Evolutionary conservation across 2,797 vertebrate genomes (phyloP).

Genomic region (Lithobates sylvaticus): DNA sequence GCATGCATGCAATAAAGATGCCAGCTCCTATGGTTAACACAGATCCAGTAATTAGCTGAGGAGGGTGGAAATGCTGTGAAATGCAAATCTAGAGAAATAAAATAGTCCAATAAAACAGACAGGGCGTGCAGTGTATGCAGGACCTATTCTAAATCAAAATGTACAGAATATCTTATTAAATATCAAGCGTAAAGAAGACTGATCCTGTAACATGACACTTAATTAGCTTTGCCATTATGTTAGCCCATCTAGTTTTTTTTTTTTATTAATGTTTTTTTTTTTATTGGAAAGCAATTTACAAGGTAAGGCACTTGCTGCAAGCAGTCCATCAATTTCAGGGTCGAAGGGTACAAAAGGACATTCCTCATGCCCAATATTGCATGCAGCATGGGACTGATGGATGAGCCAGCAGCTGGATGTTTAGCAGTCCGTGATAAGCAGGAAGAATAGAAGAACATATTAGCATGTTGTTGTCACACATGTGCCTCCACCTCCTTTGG

Average conservation of each 20-base stretch:
- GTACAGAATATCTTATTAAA: background rate
- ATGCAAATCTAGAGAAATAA: background rate
- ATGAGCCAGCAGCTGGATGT: slow-evolving; percentile 67
- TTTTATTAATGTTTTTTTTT: slow-evolving; percentile 13
- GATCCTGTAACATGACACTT: slow-evolving; percentile 32
- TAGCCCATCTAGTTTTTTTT: slow-evolving; percentile 7
- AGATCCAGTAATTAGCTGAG: background rate
- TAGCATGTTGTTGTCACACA: slow-evolving; percentile 66
- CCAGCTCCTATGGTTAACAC: background rate
- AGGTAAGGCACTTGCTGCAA: slow-evolving; percentile 39
- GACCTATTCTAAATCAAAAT: background rate
- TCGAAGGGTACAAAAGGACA: slow-evolving; percentile 62
- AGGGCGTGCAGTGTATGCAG: background rate
- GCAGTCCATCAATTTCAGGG: slow-evolving; percentile 51
- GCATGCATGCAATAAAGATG: background rate
- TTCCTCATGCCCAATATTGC: slow-evolving; percentile 46
- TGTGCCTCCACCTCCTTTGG: slow-evolving; percentile 55
- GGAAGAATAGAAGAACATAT: slow-evolving; percentile 67
- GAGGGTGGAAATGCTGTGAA: background rate
- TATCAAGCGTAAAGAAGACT: background rate
- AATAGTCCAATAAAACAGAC: background rate
- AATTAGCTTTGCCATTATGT: slow-evolving; percentile 46
- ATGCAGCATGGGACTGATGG: slow-evolving; percentile 64
- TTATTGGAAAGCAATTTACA: slow-evolving; percentile 56
- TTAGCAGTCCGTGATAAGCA: slow-evolving; percentile 74